Conservation (phyloP, 2,797 vertebrate genomes). For the Acestrorhynchus altus region DNA sequence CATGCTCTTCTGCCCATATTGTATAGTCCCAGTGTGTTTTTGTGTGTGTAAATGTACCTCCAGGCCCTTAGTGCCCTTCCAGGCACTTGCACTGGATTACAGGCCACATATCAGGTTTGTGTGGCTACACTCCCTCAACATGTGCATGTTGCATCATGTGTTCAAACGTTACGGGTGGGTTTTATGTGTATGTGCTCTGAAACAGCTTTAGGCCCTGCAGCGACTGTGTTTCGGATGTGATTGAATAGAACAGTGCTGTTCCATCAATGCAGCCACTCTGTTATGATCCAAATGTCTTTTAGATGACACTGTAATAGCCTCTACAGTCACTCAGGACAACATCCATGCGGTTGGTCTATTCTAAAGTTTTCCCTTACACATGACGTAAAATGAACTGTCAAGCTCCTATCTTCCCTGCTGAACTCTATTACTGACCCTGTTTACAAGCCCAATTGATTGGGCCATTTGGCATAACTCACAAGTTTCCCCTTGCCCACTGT, state of each 20-base stretch:
- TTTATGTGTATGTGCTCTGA: neutral
- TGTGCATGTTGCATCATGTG: conserved; percentile 19
- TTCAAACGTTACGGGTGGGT: neutral
- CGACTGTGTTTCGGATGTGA: neutral
- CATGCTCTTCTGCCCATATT: neutral
- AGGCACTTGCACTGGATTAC: neutral
- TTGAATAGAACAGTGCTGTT: neutral
- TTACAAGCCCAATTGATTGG: conserved; percentile 47
- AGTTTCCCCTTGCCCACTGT: conserved; percentile 41
- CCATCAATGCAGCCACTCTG: neutral
- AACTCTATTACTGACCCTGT: conserved; percentile 35
- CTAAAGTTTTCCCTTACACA: conserved; percentile 25
- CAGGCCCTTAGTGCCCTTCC: neutral
- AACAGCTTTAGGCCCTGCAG: neutral
- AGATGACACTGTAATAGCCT: neutral
- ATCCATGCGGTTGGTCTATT: neutral
- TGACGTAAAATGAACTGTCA: neutral
- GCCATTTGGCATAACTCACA: conserved; percentile 42
- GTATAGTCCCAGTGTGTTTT: neutral
- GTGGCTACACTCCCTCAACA: neutral
- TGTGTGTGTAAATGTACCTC: neutral
- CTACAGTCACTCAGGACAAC: neutral
- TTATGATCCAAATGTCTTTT: neutral
- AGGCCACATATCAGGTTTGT: conserved; percentile 23
- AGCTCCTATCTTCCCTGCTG: conserved; percentile 19